A percentile compares a stretch with the other conserved stretches of the same genome.
These are phyloP conservation scores for Lycorma delicatula DNA, from an alignment of 1,140 invertebrate genomes.

Conservation along the genomic window DNA sequence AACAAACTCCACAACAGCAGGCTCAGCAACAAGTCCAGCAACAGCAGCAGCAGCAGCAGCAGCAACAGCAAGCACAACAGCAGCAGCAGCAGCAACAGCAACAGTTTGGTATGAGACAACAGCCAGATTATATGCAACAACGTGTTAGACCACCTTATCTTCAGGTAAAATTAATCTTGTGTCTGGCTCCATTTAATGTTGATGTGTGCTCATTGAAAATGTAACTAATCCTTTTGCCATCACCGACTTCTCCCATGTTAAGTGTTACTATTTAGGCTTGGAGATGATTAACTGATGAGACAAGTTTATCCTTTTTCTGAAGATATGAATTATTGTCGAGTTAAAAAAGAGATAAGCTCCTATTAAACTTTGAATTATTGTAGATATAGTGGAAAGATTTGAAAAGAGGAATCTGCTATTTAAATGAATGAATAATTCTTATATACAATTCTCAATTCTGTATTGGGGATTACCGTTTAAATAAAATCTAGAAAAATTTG, in stretches of 20 bases:
- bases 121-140: slow-evolving; percentile 42
- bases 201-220: background rate
- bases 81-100: slow-evolving; percentile 40
- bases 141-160: slow-evolving; percentile 43
- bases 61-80: slow-evolving; percentile 35
- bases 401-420: no score
- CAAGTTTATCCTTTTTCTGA: no score
- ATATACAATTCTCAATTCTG: no score
- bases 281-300: background rate
- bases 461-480: no score
- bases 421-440: no score
- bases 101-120: slow-evolving; percentile 37
- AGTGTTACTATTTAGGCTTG: background rate
- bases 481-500: no score
- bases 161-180: slow-evolving; percentile 34
- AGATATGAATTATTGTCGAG: no score
- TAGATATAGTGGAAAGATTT: no score
- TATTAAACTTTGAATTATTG: no score
- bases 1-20: slow-evolving; percentile 45
- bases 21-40: slow-evolving; percentile 39
- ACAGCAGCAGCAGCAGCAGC: slow-evolving; percentile 37
- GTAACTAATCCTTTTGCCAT: slow-evolving; percentile 9
- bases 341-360: no score
- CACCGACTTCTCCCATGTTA: background rate
- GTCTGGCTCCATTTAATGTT: background rate